Evolutionary conservation across 1,140 invertebrate genomes (phyloP), one percentile per base, ranked within the genome.

Genomic region (Adoxophyes honmai): DNA sequence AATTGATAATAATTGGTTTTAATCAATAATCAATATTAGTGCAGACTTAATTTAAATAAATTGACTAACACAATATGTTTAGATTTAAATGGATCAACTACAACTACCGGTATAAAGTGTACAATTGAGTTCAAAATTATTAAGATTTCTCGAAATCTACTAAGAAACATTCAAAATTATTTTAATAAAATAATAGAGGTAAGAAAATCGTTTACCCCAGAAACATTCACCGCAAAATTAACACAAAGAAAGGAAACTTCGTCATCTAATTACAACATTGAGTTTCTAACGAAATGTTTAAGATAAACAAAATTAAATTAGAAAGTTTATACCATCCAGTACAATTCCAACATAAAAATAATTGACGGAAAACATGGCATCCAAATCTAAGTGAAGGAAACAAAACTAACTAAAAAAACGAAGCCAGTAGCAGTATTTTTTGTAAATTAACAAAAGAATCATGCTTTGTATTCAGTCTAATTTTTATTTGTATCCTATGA

Each of bases 261-360:
- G 11, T 48, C 33, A 35, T 56, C 42, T 60, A 65, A 65, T 65
- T 60, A 60, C 36, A 52, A 55, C 34, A 42, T 36, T 59, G 36
- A 52, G 56, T 48, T 13, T 48, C 11, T 59, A 36, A 51, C 58
- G 33, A 55, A 52, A 57, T 56, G 42, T 48, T 28, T 15, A 66
- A 51, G n/a, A 39, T 56, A 61, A 61, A 57, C 44, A 57, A 62
- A 28, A 28, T 28, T 28, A 28, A 28, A 44, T 60, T 60, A 55
- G 21, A 54, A 21, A 55, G 33, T 52, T 34, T 53, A 57, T 61
- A 64, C 64, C 64, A 70, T 70, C 68, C 68, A 70, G 60, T 66
- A 66, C 57, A 60, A 62, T 53, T 69, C 55, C 35, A 57, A 42
- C 38, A 33, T 38, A 62, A 60, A 60, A 28, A 48, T 48, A 48